A percentile compares a stretch with the other conserved stretches of the same genome.
Conservation (phyloP, 2,113 vertebrate species). For the Phalacrocorax pelagicus region DNA sequence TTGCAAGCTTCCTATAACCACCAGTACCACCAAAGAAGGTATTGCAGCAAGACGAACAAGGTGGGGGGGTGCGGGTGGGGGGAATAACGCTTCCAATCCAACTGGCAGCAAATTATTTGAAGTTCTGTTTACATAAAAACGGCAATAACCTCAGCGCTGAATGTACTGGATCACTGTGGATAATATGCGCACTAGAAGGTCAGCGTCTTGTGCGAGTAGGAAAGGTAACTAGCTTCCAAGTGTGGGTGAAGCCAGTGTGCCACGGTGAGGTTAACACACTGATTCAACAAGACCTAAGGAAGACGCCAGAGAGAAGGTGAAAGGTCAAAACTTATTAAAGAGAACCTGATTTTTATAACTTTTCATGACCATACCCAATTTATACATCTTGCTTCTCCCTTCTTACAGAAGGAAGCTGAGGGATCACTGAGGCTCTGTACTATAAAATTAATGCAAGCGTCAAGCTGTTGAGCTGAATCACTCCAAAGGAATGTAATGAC, state of each 20-base stretch:
- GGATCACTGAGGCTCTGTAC: constrained; percentile 15
- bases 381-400: background rate
- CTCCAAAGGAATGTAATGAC: constrained; percentile 61
- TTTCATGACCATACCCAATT: background rate
- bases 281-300: background rate
- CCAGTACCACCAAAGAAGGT: constrained; percentile 73
- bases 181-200: background rate
- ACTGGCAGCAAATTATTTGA: constrained; percentile 63
- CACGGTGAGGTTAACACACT: background rate
- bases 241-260: background rate
- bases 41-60: constrained; percentile 19
- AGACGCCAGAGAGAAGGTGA: background rate
- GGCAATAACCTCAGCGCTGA: constrained; percentile 46
- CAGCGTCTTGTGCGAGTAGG: background rate
- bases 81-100: constrained; percentile 57
- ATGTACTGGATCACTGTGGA: constrained; percentile 23
- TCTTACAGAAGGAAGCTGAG: constrained; percentile 1
- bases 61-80: background rate
- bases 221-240: background rate
- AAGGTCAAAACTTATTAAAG: background rate
- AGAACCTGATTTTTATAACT: background rate
- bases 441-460: constrained; percentile 64
- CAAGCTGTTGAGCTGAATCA: constrained; percentile 66
- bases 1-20: constrained; percentile 29
- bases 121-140: constrained; percentile 50